Evolutionary conservation across 1,140 invertebrate genomes (phyloP).

Genomic region (Lycorma delicatula): DNA sequence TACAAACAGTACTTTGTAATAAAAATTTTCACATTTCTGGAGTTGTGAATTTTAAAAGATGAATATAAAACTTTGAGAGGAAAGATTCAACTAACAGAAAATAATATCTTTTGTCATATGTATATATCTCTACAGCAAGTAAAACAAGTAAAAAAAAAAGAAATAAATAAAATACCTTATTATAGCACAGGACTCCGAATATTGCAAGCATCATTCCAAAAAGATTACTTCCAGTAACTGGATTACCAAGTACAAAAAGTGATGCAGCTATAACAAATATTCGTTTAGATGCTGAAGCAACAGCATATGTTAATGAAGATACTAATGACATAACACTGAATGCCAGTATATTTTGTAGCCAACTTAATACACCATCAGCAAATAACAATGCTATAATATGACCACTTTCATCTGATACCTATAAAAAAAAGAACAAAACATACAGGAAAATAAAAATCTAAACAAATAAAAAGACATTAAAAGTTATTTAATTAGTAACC

Average conservation of each 20-base stretch:
- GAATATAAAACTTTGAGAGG: constrained; percentile 5
- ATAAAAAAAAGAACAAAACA: constrained; percentile 20
- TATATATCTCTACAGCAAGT: constrained; percentile 1
- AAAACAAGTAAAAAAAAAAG: background rate
- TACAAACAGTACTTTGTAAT: background rate
- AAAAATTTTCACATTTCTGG: background rate
- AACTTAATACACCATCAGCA: constrained; percentile 81
- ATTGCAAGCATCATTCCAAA: constrained; percentile 87
- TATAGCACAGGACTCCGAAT: constrained; percentile 83
- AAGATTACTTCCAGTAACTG: constrained; percentile 79
- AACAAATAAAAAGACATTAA: too few species aligned
- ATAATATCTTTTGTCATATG: constrained; percentile 1
- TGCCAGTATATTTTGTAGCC: constrained; percentile 90
- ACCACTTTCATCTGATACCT: constrained; percentile 33
- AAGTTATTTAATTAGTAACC: too few species aligned
- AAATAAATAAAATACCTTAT: constrained; percentile 46
- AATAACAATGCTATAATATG: constrained; percentile 57
- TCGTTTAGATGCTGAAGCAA: constrained; percentile 91
- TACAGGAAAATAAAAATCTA: constrained; percentile 37
- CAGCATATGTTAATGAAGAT: constrained; percentile 87
- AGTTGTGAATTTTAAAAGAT: background rate
- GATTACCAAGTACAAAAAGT: constrained; percentile 81
- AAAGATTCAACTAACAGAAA: constrained; percentile 2
- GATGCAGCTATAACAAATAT: constrained; percentile 88
- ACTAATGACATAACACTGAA: constrained; percentile 87